Base-by-base conservation (phyloP, 37 sponge, comb jelly and placozoan species). In the Beroe ovata region DNA sequence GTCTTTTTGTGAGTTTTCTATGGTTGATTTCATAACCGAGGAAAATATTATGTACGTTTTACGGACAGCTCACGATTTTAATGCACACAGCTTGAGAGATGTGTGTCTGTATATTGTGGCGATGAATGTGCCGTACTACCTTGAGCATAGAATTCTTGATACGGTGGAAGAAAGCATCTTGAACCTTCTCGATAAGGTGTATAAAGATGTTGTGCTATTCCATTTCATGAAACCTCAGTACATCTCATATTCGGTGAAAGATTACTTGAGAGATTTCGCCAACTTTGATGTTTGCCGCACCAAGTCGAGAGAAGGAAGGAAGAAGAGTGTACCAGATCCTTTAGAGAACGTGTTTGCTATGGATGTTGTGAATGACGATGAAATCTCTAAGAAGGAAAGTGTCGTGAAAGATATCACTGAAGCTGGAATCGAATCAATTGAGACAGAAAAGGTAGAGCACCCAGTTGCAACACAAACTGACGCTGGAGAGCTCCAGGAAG, bases 71-170 rank as follows among this genome's bases (percentile, higher is more conserved):
- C 71, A 71, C 60, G 71, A 90, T 29, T 96, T 92, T 90, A 90
- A 92, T 89, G 93, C 95, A 28, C 38, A 64, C 3, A 93, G 93
- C 25, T 88, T 96, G 25, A 63, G 90, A 54, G 89, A 29, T 18
- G 90, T 92, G 35, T 93, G 95, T 58, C 61, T 94, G 1, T 91
- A 93, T 69, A 92, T 96, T 33, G 77, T 94, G 38, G 91, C 94
- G 69, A 66, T 92, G 77, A 94, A 96, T 89, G 69, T 93, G 6
- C 59, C 93, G 0, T 91, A 40, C 64, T 64, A 93, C 33, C 89
- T 95, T 26, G 95, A 92, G 28, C 92, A 88, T 71, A 84, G 93
- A 88, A 91, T 33, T 1, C 59, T 89, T 16, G 69, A 60, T 21
- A 0, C 8, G 16, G 8, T 77, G 22, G 84, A 77, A 4, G 54